Evolutionary conservation across 1,140 invertebrate species (phyloP).

Genomic region (Apis cerana): DNA sequence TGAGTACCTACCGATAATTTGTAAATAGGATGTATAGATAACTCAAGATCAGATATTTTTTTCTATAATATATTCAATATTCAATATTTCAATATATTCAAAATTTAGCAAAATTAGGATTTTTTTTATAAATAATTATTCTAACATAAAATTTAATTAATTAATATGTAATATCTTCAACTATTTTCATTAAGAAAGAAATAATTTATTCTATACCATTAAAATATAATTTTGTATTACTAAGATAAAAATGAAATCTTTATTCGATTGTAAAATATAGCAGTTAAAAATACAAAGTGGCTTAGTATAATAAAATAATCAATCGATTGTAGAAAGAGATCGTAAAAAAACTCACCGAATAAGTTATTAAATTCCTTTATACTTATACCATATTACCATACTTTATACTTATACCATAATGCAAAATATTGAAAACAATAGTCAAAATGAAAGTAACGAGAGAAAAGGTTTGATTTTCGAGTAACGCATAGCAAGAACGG

Average conservation of each 20-base stretch:
- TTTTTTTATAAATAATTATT: too few species aligned
- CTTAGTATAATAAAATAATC: constrained; percentile 28
- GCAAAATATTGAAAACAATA: neutral
- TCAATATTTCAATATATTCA: too few species aligned
- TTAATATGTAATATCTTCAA: too few species aligned
- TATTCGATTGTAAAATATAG: too few species aligned
- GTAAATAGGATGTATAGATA: too few species aligned
- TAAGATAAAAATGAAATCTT: neutral
- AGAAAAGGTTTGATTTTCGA: constrained; percentile 8
- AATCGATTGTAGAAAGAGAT: neutral
- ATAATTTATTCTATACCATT: neutral
- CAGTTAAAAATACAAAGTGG: constrained; percentile 3
- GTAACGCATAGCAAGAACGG: neutral
- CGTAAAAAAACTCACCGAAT: constrained; percentile 28
- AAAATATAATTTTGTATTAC: constrained; percentile 9
- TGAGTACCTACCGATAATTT: too few species aligned
- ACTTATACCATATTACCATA: neutral
- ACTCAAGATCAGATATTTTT: too few species aligned
- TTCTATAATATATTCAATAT: too few species aligned
- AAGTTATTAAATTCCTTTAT: neutral
- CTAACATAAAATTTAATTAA: too few species aligned
- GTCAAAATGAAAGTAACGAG: neutral
- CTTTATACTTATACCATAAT: neutral
- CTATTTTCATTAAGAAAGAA: neutral
- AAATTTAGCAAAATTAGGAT: too few species aligned